Conservation (phyloP, 1,140 invertebrate genomes). For the Magallana angulata region DNA sequence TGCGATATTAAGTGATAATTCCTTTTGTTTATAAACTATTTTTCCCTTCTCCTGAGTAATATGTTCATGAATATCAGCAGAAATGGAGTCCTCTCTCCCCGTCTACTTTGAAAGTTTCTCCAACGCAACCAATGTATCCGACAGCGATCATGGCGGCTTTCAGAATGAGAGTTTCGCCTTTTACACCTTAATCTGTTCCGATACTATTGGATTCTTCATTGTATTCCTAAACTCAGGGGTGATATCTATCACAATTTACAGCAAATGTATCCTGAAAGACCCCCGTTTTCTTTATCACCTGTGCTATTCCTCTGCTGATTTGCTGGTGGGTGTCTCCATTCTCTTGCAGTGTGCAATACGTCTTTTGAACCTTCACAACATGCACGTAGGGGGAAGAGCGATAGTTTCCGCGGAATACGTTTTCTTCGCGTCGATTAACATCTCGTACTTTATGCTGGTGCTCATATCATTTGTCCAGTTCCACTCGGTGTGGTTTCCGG, state of each 20-base stretch:
- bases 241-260: conserved; percentile 17
- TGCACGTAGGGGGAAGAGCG: background rate
- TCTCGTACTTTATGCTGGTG: conserved; percentile 12
- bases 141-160: background rate
- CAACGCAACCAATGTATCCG: background rate
- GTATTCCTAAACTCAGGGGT: background rate
- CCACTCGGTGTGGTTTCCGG: conserved; percentile 21
- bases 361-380: background rate
- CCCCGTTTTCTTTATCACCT: background rate
- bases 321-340: background rate
- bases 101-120: background rate
- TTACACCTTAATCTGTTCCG: background rate
- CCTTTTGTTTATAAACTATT: conserved; percentile 5
- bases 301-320: conserved; percentile 12
- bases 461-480: conserved; percentile 11
- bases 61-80: background rate
- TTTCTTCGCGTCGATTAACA: conserved; percentile 6
- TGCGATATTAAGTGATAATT: background rate
- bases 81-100: background rate
- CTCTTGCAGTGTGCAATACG: conserved; percentile 13
- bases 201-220: background rate
- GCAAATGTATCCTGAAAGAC: conserved; percentile 11
- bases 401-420: background rate
- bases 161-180: background rate
- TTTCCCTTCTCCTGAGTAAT: background rate